A percentile compares a stretch with the other conserved stretches of the same genome.
These are phyloP conservation scores for Loripinus fragilis DNA, from an alignment of 2,888 invertebrate species.

Conservation along the genomic window DNA sequence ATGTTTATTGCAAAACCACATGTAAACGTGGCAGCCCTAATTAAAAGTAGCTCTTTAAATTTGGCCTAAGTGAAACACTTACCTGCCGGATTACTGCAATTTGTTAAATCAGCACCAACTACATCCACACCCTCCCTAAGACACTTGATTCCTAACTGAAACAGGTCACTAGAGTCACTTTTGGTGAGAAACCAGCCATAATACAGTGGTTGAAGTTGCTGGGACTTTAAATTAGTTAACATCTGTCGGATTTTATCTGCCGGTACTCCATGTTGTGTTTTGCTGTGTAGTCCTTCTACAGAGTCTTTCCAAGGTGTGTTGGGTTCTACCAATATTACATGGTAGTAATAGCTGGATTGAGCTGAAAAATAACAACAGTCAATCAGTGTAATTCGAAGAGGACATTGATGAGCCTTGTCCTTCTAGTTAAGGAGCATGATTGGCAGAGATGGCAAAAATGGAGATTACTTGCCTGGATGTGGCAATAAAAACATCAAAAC, in stretches of 20 bases:
- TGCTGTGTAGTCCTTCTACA: constrained; percentile 70
- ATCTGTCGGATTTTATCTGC: constrained; percentile 62
- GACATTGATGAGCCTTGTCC: too few relatives aligned
- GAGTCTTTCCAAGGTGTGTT: constrained; percentile 81
- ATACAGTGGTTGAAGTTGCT: constrained; percentile 71
- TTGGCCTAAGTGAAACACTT: too few relatives aligned
- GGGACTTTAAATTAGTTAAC: constrained; percentile 33
- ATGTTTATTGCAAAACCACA: too few relatives aligned
- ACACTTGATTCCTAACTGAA: constrained; percentile 50
- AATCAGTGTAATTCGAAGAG: too few relatives aligned
- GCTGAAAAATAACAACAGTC: too few relatives aligned
- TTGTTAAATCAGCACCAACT: not conserved
- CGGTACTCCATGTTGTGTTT: constrained; percentile 76
- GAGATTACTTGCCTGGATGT: too few relatives aligned
- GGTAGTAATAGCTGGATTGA: constrained; percentile 70
- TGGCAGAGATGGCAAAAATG: too few relatives aligned
- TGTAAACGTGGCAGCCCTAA: too few relatives aligned
- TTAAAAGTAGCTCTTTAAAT: too few relatives aligned
- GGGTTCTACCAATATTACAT: constrained; percentile 79
- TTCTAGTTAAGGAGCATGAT: too few relatives aligned
- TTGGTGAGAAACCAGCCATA: constrained; percentile 81
- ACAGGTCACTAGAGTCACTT: constrained; percentile 60
- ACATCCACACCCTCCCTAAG: constrained; percentile 59
- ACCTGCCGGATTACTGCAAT: not conserved
- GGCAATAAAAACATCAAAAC: too few relatives aligned